Conservation (phyloP, 2,888 invertebrate species). For the Melieria omissa region DNA sequence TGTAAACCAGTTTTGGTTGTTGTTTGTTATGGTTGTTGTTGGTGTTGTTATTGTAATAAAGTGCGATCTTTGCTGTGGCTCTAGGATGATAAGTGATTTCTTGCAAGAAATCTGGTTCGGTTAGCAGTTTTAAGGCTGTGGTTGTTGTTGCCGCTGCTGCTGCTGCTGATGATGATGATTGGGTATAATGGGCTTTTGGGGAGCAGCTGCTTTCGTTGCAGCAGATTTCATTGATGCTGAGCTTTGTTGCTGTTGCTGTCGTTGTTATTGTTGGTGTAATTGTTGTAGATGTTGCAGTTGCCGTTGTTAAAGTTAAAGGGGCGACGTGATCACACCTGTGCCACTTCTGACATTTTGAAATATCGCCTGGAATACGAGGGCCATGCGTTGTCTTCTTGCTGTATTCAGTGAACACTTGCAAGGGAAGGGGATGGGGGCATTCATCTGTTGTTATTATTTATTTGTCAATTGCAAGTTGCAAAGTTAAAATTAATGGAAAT, state of each 20-base stretch:
- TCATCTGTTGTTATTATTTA: background rate
- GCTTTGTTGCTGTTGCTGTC: background rate
- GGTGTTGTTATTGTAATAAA: too few species aligned
- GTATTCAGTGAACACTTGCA: background rate
- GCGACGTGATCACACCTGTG: slow-evolving; percentile 48
- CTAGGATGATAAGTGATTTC: slow-evolving; percentile 59
- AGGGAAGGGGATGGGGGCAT: background rate
- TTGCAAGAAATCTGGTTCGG: slow-evolving; percentile 50
- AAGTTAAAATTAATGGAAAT: too few species aligned
- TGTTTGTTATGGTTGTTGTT: background rate
- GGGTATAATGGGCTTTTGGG: slow-evolving; percentile 44
- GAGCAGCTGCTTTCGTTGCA: slow-evolving; percentile 42
- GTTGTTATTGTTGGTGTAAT: background rate
- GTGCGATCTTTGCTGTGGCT: slow-evolving; percentile 17
- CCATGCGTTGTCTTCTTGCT: slow-evolving; percentile 11
- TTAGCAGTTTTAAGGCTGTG: slow-evolving; percentile 15
- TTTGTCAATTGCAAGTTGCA: too few species aligned
- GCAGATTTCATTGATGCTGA: slow-evolving; percentile 27
- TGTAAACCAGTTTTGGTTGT: background rate
- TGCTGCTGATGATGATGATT: slow-evolving; percentile 35
- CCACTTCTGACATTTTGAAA: slow-evolving; percentile 48
- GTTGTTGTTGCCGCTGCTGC: slow-evolving; percentile 50
- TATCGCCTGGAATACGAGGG: slow-evolving; percentile 19
- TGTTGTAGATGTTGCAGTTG: slow-evolving; percentile 9
- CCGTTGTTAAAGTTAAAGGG: slow-evolving; percentile 19